Conservation (phyloP, 2,888 invertebrate genomes). For the Keiferia lycopersicella region DNA sequence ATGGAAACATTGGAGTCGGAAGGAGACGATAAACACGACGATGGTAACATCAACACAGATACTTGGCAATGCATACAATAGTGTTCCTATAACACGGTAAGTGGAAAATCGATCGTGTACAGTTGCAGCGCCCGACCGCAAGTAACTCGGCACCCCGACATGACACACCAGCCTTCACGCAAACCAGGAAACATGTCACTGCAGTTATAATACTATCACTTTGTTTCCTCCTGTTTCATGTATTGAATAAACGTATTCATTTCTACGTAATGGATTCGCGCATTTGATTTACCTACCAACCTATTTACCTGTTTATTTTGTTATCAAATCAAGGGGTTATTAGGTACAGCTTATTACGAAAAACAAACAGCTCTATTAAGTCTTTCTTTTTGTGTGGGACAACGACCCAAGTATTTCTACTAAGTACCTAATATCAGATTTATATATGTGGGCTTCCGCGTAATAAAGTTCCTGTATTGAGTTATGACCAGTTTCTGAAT, state of each 20-base stretch:
- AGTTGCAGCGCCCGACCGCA: slow-evolving; percentile 69
- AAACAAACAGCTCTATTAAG: no score
- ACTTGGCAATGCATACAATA: slow-evolving; percentile 12
- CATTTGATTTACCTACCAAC: no score
- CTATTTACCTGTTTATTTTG: no score
- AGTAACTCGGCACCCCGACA: slow-evolving; percentile 59
- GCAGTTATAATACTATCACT: background rate
- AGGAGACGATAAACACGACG: slow-evolving; percentile 25
- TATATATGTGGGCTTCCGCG: no score
- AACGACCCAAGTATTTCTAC: background rate
- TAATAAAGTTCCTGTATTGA: no score
- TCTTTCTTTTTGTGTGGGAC: no score
- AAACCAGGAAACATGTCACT: slow-evolving; percentile 13
- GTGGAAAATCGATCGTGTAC: slow-evolving; percentile 67
- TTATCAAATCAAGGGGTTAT: no score
- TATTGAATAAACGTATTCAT: background rate
- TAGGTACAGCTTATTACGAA: no score
- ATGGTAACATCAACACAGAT: slow-evolving; percentile 30
- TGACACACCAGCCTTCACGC: slow-evolving; percentile 33
- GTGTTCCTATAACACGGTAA: slow-evolving; percentile 33
- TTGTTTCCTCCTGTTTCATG: background rate
- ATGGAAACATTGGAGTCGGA: slow-evolving; percentile 23
- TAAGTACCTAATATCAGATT: background rate
- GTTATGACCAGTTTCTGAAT: no score
- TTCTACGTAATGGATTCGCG: no score